phyloP scores from a whole-genome alignment of 2,797 vertebrate species.

The Macropodus opercularis region DNA sequence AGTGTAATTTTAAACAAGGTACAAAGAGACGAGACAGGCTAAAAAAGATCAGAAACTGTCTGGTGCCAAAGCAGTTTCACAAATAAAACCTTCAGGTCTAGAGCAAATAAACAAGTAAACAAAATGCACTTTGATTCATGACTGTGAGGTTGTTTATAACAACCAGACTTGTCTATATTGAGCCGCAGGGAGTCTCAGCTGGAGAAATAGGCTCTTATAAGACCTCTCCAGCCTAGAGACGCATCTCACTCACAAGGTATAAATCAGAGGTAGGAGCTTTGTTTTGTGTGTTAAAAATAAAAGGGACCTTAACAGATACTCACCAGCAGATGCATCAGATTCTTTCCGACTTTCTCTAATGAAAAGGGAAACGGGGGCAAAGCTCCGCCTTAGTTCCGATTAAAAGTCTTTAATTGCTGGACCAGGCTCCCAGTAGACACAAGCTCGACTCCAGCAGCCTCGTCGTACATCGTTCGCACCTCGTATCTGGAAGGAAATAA shows the following conservation, averaged over 20 bases:
- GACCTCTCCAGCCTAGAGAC: not conserved
- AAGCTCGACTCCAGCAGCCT: constrained; percentile 8
- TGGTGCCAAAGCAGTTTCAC: not conserved
- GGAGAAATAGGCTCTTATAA: constrained; percentile 1
- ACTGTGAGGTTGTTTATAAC: not conserved
- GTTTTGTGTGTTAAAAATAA: no score
- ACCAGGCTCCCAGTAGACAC: not conserved
- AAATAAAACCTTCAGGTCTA: not conserved
- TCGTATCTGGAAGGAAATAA: not conserved
- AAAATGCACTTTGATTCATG: not conserved
- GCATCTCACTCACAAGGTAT: not conserved
- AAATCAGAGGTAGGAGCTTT: not conserved
- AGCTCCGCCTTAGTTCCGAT: not conserved
- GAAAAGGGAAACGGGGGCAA: not conserved
- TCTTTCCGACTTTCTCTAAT: not conserved
- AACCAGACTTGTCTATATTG: not conserved
- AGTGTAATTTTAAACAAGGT: not conserved
- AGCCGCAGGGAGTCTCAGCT: not conserved
- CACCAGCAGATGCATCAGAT: constrained; percentile 20
- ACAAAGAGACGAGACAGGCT: not conserved
- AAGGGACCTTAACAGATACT: constrained; percentile 13
- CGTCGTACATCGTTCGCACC: not conserved
- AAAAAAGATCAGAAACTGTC: not conserved
- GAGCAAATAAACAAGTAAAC: not conserved
- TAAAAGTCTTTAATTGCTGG: not conserved